Base-by-base conservation (phyloP, 1,140 invertebrate species). In the Rhynchophorus ferrugineus region DNA sequence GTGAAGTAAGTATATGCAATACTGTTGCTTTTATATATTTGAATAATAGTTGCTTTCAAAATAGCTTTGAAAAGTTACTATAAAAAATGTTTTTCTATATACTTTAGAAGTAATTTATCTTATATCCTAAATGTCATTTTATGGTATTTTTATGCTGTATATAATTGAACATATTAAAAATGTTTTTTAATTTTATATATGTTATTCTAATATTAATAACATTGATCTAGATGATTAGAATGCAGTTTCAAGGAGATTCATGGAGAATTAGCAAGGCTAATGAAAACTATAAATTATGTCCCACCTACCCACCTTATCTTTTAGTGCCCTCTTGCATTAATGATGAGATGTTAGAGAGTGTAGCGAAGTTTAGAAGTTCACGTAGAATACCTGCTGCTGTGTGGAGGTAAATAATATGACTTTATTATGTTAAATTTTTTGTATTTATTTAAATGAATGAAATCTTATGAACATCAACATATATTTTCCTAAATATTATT, bases 261-360 rank as follows among this genome's bases (percentile, higher is more conserved):
- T 96, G 92, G 92, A 79, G 91, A 19, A 85, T 95, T 54, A 85
- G 82, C 37, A 77, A 81, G 53, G 84, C 84, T 3, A 97, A 97
- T 70, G 78, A 80, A 35, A 84, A 91, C 54, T 93, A 88, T 66
- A 81, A 85, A 70, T 73, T 96, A 44, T 95, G 93, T 73, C 75
- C 83, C 6, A 90, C 89, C 2, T 98, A 98, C 74, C 94, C 95
- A 3, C 83, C 83, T 38, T 78, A 85, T 44, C 74, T 96, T 43
- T 78, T 98, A 38, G 90, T 98, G 60, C 95, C 95, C 21, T 79
- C 82, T 17, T 81, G 79, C 65, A 85, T 97, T 57, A 78, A 81
- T 16, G 95, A 98, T 65, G 82, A 91, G 45, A 81, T 82, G 44
- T 71, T 98, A 0, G 84, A 88, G 63, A 76, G 73, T 37, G 87